Evolutionary conservation across 2,888 invertebrate genomes (phyloP).

Genomic region (Hirudinaria manillensis): DNA sequence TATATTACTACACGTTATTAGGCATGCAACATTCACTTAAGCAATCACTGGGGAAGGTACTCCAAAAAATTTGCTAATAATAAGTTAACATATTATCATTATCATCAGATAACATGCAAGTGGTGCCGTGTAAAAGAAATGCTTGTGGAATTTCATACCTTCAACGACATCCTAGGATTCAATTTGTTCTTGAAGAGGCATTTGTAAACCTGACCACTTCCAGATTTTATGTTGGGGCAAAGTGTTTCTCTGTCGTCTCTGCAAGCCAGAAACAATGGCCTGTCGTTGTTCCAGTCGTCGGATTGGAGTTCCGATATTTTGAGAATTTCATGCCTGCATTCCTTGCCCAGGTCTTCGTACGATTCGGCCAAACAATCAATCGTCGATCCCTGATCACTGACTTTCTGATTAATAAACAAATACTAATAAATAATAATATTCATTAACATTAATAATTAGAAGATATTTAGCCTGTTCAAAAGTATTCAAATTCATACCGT

Average conservation of each 20-base stretch:
- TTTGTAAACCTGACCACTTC: constrained; percentile 77
- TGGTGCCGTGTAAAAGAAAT: too few species aligned
- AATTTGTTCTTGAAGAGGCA: constrained; percentile 79
- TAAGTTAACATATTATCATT: too few species aligned
- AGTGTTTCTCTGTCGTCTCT: constrained; percentile 68
- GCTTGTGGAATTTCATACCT: constrained; percentile 46
- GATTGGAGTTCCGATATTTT: constrained; percentile 82
- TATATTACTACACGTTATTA: too few species aligned
- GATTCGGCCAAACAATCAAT: constrained; percentile 75
- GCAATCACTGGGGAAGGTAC: too few species aligned
- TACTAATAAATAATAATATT: not conserved
- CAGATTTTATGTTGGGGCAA: constrained; percentile 69
- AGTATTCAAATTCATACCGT: too few species aligned
- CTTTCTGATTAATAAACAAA: not conserved
- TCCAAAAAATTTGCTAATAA: too few species aligned
- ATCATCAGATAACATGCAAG: too few species aligned
- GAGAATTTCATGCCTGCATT: constrained; percentile 74
- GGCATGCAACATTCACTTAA: too few species aligned
- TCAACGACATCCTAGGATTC: constrained; percentile 61
- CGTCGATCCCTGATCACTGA: constrained; percentile 69
- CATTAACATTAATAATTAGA: not conserved
- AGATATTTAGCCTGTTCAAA: not conserved
- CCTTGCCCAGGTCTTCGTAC: constrained; percentile 57
- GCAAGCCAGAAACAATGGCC: constrained; percentile 82
- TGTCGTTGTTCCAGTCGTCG: constrained; percentile 77